Percentiles rank a stretch among this genome's conserved stretches.
Conservation (phyloP, 2,888 invertebrate genomes). For the Heliconius sara region DNA sequence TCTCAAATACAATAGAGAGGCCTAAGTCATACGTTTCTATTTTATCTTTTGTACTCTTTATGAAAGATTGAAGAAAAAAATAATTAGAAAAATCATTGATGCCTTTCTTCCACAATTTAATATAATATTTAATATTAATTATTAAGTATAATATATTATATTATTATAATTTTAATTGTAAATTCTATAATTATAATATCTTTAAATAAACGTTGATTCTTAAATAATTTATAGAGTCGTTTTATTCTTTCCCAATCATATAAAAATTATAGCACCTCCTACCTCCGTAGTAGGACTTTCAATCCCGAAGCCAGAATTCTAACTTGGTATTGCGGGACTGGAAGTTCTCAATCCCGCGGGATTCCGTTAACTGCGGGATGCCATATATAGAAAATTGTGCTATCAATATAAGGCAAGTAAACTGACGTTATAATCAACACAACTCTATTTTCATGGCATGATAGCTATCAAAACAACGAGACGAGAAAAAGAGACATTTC, state of each 20-base stretch:
- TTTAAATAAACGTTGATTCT: constrained; percentile 59
- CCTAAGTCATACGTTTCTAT: neutral
- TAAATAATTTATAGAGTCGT: constrained; percentile 42
- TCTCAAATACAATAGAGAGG: neutral
- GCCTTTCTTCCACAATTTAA: constrained; percentile 16
- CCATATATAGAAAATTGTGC: no score
- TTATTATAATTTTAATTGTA: constrained; percentile 50
- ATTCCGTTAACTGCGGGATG: no score
- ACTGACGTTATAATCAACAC: no score
- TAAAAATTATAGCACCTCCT: no score
- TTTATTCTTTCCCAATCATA: constrained; percentile 34
- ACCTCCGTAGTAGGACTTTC: fast-evolving
- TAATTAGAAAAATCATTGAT: neutral
- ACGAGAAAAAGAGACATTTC: no score
- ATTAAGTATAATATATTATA: constrained; percentile 32
- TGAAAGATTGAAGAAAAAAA: neutral
- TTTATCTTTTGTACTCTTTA: neutral
- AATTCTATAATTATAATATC: constrained; percentile 54
- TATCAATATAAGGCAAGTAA: no score
- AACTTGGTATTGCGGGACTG: no score
- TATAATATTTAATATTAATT: constrained; percentile 30
- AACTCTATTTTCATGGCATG: no score
- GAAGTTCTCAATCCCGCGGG: no score
- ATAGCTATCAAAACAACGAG: no score
- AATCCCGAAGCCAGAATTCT: no score